phyloP scores from a whole-genome alignment of 2,113 vertebrate species.

The Silurus meridionalis region DNA sequence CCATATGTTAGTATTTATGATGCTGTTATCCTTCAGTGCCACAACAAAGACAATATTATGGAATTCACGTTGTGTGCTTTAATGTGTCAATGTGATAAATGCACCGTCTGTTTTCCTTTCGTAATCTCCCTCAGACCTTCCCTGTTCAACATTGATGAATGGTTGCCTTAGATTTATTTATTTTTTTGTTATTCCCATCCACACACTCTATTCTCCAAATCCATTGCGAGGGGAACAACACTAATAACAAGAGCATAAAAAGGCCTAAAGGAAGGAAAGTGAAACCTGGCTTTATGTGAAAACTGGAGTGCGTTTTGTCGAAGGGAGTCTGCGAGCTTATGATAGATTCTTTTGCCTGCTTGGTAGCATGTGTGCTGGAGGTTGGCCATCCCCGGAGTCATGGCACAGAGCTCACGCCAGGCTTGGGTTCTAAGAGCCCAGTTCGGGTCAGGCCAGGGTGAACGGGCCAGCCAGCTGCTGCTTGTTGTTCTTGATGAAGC shows the following conservation, averaged over 20 bases:
- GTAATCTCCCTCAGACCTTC: slow-evolving; percentile 62
- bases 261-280: slow-evolving; percentile 56
- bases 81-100: slow-evolving; percentile 71
- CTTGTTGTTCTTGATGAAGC: slow-evolving; percentile 85
- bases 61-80: slow-evolving; percentile 65
- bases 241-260: slow-evolving; percentile 59
- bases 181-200: slow-evolving; percentile 66
- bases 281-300: slow-evolving; percentile 7
- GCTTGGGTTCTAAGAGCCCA: slow-evolving; percentile 46
- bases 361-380: slow-evolving; percentile 43
- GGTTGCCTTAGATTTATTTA: slow-evolving; percentile 65
- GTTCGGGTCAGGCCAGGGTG: slow-evolving; percentile 77
- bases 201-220: slow-evolving; percentile 69
- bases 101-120: slow-evolving; percentile 59
- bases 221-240: slow-evolving; percentile 67
- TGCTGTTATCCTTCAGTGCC: slow-evolving; percentile 63
- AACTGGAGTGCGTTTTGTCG: neutral
- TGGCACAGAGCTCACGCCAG: slow-evolving; percentile 28
- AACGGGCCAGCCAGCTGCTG: slow-evolving; percentile 85
- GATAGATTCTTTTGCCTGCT: slow-evolving; percentile 12
- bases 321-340: neutral
- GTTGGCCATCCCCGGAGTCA: slow-evolving; percentile 48
- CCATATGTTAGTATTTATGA: slow-evolving; percentile 65
- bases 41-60: slow-evolving; percentile 65
- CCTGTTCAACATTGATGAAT: slow-evolving; percentile 73